Conservation (phyloP, 2,888 invertebrate genomes). For the Caenorhabditis auriculariae region DNA sequence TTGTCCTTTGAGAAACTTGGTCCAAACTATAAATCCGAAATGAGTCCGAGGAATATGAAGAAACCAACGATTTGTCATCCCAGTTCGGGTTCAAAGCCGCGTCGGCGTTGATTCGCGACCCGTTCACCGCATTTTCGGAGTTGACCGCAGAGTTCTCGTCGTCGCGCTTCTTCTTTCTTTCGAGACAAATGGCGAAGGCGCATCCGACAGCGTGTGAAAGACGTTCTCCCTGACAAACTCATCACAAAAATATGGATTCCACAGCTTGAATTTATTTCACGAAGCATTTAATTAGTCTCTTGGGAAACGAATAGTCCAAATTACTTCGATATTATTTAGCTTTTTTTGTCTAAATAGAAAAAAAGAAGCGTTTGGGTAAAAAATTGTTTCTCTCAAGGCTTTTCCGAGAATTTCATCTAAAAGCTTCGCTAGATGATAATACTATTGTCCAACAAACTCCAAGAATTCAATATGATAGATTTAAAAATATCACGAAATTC, state of each 20-base stretch:
- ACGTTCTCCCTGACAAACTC: constrained; percentile 83
- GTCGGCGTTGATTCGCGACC: constrained; percentile 4
- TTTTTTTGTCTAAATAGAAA: too few relatives aligned
- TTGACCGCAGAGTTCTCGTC: constrained; percentile 23
- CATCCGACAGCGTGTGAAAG: constrained; percentile 98
- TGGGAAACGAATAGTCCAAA: background rate
- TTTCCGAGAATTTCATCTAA: too few relatives aligned
- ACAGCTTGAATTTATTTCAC: background rate
- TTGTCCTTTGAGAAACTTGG: constrained; percentile 29
- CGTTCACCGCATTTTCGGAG: constrained; percentile 3
- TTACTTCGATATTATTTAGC: too few relatives aligned
- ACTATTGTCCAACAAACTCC: too few relatives aligned
- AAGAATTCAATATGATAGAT: too few relatives aligned
- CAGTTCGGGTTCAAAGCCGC: constrained; percentile 37
- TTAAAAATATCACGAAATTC: too few relatives aligned
- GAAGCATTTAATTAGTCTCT: background rate
- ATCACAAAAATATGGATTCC: too few relatives aligned
- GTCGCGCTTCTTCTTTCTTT: constrained; percentile 74
- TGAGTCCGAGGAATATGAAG: background rate
- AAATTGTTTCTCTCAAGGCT: too few relatives aligned
- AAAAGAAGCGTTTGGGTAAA: too few relatives aligned
- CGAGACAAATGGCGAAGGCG: constrained; percentile 96
- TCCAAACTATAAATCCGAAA: background rate
- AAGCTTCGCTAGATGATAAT: too few relatives aligned
- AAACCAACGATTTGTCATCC: too few relatives aligned